These are phyloP conservation scores for Polyploca ridens DNA, from an alignment of 2,888 invertebrate genomes.

Conservation along the genomic window DNA sequence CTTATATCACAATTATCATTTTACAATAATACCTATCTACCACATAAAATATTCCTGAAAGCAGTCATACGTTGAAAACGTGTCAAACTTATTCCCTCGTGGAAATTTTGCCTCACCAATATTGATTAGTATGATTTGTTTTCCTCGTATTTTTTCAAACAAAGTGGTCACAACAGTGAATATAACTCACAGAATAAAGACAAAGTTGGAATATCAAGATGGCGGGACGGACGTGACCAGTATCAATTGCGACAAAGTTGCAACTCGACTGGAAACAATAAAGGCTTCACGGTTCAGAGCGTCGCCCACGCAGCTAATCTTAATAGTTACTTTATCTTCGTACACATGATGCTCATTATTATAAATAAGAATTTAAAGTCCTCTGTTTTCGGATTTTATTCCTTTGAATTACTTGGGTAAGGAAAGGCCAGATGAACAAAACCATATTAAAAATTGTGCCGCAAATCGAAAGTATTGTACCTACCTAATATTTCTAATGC, in stretches of 20 bases:
- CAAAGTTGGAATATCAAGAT: constrained; percentile 14
- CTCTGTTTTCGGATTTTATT: too few relatives aligned
- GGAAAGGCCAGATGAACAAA: too few relatives aligned
- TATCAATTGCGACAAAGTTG: constrained; percentile 54
- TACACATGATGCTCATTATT: neutral
- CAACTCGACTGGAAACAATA: constrained; percentile 36
- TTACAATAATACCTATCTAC: too few relatives aligned
- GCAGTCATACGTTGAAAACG: too few relatives aligned
- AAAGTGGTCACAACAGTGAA: neutral
- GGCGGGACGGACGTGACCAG: constrained; percentile 5
- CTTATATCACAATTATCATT: too few relatives aligned
- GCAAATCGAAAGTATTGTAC: too few relatives aligned
- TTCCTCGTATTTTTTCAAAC: neutral
- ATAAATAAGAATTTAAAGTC: neutral
- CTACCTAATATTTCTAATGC: too few relatives aligned
- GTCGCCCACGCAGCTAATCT: constrained; percentile 27
- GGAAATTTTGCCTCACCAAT: too few relatives aligned
- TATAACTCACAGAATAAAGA: neutral
- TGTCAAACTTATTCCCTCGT: too few relatives aligned
- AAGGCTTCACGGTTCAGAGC: constrained; percentile 26
- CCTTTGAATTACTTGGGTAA: too few relatives aligned
- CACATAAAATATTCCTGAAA: too few relatives aligned
- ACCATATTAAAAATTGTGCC: too few relatives aligned
- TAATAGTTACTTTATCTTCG: neutral
- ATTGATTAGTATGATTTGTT: neutral